A percentile compares a stretch with the other conserved stretches of the same genome.
These are phyloP conservation scores for Heliocidaris erythrogramma DNA, from an alignment of 35 echinoderm and acorn worm genomes.

Conservation along the genomic window DNA sequence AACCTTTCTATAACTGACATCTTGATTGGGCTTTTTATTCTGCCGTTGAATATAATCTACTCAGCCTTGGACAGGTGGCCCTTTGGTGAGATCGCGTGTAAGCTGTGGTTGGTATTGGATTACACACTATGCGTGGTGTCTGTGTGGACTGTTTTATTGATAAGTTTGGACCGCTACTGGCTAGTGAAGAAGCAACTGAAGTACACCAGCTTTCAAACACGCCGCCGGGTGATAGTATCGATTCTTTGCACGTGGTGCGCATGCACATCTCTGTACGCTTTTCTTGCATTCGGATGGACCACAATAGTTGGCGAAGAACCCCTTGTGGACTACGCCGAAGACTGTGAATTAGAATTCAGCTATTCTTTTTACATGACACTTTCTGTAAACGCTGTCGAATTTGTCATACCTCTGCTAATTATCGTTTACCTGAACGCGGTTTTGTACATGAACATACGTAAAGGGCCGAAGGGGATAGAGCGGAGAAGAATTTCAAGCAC, in stretches of 20 bases:
- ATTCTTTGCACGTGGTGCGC: slow-evolving; percentile 6
- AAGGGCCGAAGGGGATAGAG: slow-evolving; percentile 36
- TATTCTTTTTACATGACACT: neutral
- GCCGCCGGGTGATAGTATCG: slow-evolving; percentile 28
- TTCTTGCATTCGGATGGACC: slow-evolving; percentile 49
- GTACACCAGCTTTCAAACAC: slow-evolving; percentile 63
- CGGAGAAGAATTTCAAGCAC: neutral
- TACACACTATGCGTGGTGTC: slow-evolving; percentile 56
- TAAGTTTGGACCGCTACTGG: slow-evolving; percentile 85
- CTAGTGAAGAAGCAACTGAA: slow-evolving; percentile 71
- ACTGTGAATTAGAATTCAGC: slow-evolving; percentile 63
- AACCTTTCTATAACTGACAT: slow-evolving; percentile 72
- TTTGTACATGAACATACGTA: slow-evolving; percentile 62
- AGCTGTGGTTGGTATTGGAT: slow-evolving; percentile 65
- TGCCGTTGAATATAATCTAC: slow-evolving; percentile 55
- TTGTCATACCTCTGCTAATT: slow-evolving; percentile 53
- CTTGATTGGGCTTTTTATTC: slow-evolving; percentile 58
- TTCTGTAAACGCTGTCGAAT: slow-evolving; percentile 53
- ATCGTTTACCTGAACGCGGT: slow-evolving; percentile 56
- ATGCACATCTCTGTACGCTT: slow-evolving; percentile 10
- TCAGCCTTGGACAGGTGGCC: slow-evolving; percentile 52
- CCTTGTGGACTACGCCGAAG: neutral
- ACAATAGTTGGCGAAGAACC: neutral
- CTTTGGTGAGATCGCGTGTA: slow-evolving; percentile 60
- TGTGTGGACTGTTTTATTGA: slow-evolving; percentile 62